These are phyloP conservation scores for Jacana jacana DNA, from an alignment of 2,113 vertebrate species.

Conservation along the genomic window DNA sequence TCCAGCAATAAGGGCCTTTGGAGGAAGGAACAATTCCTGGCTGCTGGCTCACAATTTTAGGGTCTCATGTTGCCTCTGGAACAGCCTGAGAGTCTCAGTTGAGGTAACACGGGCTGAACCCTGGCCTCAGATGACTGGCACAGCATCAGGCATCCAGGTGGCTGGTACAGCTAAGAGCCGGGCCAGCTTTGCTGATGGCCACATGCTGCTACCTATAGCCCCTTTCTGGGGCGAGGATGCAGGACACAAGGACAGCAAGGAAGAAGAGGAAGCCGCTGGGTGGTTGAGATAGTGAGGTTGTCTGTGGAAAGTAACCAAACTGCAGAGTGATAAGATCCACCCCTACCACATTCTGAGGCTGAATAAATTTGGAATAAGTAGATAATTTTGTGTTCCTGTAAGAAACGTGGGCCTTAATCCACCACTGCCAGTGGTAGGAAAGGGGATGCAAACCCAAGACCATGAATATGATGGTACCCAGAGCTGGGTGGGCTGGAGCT, in stretches of 20 bases:
- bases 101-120: neutral
- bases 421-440: accelerated
- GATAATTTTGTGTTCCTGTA: neutral
- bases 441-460: neutral
- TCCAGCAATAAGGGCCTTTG: neutral
- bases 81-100: neutral
- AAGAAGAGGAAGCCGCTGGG: accelerated
- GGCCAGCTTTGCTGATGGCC: neutral
- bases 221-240: neutral
- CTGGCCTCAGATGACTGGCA: neutral
- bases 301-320: neutral
- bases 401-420: neutral
- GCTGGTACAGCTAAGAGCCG: neutral
- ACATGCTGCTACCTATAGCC: neutral
- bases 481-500: neutral
- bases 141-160: neutral
- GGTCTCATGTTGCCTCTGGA: neutral
- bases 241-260: neutral
- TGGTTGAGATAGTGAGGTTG: neutral
- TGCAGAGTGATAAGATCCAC: neutral
- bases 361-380: neutral
- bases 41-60: accelerated
- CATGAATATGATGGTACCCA: too few species aligned
- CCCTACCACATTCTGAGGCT: neutral
- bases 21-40: neutral